Percentiles rank a stretch among this genome's conserved stretches.
Conservation (phyloP, 2,888 invertebrate species). For the Epsilonema sp. region DNA sequence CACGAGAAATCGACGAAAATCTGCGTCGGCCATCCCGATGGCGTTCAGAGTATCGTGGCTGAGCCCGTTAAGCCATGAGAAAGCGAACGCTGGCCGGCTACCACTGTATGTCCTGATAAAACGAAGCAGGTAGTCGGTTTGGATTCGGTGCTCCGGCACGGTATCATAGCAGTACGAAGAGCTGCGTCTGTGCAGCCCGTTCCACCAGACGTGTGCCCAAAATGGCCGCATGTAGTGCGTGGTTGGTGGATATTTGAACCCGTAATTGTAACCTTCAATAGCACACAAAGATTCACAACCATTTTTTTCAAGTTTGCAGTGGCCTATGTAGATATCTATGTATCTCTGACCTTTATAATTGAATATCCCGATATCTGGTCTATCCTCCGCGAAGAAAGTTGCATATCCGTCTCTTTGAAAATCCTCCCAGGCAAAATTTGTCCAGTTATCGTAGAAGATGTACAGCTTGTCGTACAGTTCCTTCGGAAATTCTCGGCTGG, state of each 20-base stretch:
- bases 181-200: conserved; percentile 13
- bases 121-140: conserved; percentile 14
- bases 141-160: conserved; percentile 12
- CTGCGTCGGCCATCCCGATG: conserved; percentile 13
- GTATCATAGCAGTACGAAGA: conserved; percentile 15
- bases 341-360: conserved; percentile 25
- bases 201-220: conserved; percentile 16
- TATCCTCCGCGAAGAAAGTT: conserved; percentile 31
- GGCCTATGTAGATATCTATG: no score
- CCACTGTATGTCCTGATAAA: conserved; percentile 6
- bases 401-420: conserved; percentile 18
- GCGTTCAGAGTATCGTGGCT: conserved; percentile 15
- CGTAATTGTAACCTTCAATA: conserved; percentile 15
- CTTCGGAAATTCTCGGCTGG: conserved; percentile 12
- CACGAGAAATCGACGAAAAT: conserved; percentile 13
- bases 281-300: no score
- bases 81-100: conserved; percentile 15
- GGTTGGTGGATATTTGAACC: conserved; percentile 26
- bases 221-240: conserved; percentile 29
- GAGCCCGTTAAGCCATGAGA: conserved; percentile 18
- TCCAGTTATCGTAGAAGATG: conserved; percentile 15
- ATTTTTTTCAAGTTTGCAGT: no score
- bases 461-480: conserved; percentile 17
- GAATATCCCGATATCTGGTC: conserved; percentile 30
- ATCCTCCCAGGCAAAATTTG: conserved; percentile 1